Conservation (phyloP, 2,797 vertebrate genomes). For the Anguilla pacifica region DNA sequence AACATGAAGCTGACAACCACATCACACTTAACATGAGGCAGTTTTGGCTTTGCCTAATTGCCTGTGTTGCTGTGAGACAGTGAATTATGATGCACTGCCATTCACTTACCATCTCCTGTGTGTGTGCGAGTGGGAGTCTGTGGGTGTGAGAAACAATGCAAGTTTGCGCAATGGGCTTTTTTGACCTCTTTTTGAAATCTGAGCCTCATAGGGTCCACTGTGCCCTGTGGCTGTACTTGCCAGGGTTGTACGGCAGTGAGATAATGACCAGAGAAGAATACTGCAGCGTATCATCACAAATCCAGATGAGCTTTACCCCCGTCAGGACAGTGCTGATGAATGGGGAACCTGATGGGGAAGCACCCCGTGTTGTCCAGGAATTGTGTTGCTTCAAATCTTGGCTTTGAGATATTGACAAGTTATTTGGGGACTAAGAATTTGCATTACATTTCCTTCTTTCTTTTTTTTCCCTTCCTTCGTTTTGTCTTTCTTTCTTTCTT, state of each 20-base stretch:
- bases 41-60: neutral
- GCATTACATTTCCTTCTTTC: neutral
- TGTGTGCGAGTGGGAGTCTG: neutral
- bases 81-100: neutral
- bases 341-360: neutral
- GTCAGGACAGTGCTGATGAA: neutral
- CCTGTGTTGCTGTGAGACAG: neutral
- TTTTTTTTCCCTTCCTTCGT: neutral
- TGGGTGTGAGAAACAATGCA: neutral
- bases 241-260: neutral
- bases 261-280: neutral
- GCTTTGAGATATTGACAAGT: neutral
- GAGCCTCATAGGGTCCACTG: slow-evolving; percentile 13
- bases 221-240: slow-evolving; percentile 9
- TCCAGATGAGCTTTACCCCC: neutral
- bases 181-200: slow-evolving; percentile 19
- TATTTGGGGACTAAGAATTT: neutral
- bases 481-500: neutral
- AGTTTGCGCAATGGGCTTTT: neutral
- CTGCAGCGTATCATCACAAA: neutral
- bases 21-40: neutral
- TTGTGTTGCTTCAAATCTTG: neutral
- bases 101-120: neutral
- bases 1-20: neutral
- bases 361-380: neutral